A percentile compares a stretch with the other conserved stretches of the same genome.
Evolutionary conservation across 37 sponge, comb jelly and placozoan genomes (phyloP).

Genomic region (Bolinopsis microptera): DNA sequence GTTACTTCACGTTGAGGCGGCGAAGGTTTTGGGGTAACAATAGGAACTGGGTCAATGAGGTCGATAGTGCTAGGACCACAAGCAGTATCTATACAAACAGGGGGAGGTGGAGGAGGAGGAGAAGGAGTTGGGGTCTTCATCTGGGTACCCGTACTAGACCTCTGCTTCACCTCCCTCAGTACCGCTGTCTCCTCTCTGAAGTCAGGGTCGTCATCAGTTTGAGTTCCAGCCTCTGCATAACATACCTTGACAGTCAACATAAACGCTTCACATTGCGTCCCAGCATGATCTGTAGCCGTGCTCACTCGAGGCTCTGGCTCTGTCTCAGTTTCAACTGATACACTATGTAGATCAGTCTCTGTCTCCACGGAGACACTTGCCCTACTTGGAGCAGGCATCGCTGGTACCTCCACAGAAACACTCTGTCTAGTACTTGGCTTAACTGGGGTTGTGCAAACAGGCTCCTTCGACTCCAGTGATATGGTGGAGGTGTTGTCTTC

Average conservation of each 20-base stretch:
- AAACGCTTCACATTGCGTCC: slow-evolving; percentile 59
- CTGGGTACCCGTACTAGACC: slow-evolving; percentile 44
- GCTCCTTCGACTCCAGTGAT: slow-evolving; percentile 58
- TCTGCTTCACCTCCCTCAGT: slow-evolving; percentile 27
- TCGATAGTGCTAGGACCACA: slow-evolving; percentile 61
- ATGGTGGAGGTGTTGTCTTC: slow-evolving; percentile 61
- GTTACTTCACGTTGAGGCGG: slow-evolving; percentile 46
- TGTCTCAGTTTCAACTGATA: slow-evolving; percentile 16
- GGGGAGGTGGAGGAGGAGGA: slow-evolving; percentile 30
- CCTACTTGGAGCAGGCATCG: not conserved
- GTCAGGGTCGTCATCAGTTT: slow-evolving; percentile 38
- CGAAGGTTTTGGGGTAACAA: not conserved
- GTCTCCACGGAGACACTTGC: not conserved
- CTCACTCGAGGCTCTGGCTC: not conserved
- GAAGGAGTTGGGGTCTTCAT: slow-evolving; percentile 21
- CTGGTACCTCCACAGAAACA: not conserved
- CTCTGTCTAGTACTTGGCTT: not conserved
- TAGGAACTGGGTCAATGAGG: slow-evolving; percentile 21
- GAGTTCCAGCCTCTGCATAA: slow-evolving; percentile 53
- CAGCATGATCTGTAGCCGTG: not conserved
- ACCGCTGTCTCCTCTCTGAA: slow-evolving; percentile 17
- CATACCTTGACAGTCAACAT: not conserved
- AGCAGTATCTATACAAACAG: slow-evolving; percentile 39
- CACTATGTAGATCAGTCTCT: not conserved
- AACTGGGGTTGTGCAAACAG: not conserved